Conservation (phyloP, 2,113 vertebrate species). For the Rhynchopsitta pachyrhyncha region DNA sequence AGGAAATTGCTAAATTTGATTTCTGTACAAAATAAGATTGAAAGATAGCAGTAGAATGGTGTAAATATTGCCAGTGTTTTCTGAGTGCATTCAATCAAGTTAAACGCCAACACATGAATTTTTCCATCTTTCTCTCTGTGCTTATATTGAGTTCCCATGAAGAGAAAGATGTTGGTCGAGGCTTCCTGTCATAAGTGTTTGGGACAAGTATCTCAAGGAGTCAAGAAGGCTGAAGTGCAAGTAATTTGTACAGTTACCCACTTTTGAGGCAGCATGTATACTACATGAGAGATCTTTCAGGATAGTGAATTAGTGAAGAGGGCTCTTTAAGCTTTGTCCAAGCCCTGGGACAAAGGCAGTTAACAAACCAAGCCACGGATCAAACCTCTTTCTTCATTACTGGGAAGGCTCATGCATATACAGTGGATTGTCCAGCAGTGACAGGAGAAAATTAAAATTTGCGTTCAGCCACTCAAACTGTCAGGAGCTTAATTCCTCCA, state of each 20-base stretch:
- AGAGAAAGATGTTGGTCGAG: not conserved
- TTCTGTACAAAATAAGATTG: not conserved
- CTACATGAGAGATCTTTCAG: not conserved
- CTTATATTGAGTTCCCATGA: not conserved
- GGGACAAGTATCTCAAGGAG: not conserved
- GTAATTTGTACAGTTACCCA: not conserved
- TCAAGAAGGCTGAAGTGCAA: not conserved
- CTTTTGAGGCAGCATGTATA: not conserved
- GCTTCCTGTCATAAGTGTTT: not conserved
- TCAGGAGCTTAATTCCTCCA: not conserved
- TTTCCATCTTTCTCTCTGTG: not conserved
- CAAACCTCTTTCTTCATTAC: not conserved
- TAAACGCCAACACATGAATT: not conserved
- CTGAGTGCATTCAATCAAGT: not conserved
- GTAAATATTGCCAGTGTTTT: not conserved
- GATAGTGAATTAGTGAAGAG: not conserved
- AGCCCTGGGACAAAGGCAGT: not conserved
- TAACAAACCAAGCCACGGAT: not conserved
- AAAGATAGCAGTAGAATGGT: not conserved
- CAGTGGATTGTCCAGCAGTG: not conserved
- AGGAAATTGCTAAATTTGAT: not conserved
- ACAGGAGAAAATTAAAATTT: not conserved
- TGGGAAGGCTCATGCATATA: not conserved
- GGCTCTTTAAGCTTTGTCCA: not conserved
- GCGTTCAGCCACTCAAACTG: not conserved